Base-by-base conservation (phyloP, 2,113 vertebrate species). In the Psettodes erumei region DNA sequence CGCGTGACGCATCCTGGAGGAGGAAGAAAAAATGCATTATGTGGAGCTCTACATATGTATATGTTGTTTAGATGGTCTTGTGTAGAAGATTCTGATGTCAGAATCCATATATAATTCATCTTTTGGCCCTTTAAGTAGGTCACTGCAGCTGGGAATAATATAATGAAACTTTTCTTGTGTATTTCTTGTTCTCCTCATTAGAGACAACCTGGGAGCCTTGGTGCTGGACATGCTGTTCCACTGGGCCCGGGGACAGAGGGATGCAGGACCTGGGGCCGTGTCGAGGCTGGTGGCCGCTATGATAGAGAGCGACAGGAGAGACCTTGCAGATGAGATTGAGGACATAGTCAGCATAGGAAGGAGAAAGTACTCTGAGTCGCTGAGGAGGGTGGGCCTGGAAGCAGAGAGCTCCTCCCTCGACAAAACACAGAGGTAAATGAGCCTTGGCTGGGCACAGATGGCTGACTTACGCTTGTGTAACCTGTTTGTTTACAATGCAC, bases 191-290 rank as follows among this genome's bases (percentile, higher is more conserved):
- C 11, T 28, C 10, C 16, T 27, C 45, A 50, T 47, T 77, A 98
- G 97, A 85, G 95, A 96, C 32, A 92, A 98, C 84, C 93, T 99
- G 61, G 93, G 95, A 0, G 92, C 87, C 45, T 91, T 97, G 92
- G 94, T 97, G 64, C 87, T 95, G 66, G 94, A 96, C 58, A 96
- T 99, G 97, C 94, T 99, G 15, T 98, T 99, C 87, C 94, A 90
- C 0, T 98, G 98, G 97, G 97, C 96, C 0, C 92, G 93, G 71
- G 89, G 83, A 74, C 96, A 96, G 84, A 88, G 71, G 79, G 90
- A 90, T 18, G 90, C 92, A 7, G 91, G 92, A 30, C 92, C 94
- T 0, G 94, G 94, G 28, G 95, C 95, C 0, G 93, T 95, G 81
- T 90, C 81, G 23, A 92, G 85, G 70, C 86, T 99, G 43, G 86